Evolutionary conservation across 2,888 invertebrate species (phyloP).

Genomic region (Hirtodrosophila alboralis): DNA sequence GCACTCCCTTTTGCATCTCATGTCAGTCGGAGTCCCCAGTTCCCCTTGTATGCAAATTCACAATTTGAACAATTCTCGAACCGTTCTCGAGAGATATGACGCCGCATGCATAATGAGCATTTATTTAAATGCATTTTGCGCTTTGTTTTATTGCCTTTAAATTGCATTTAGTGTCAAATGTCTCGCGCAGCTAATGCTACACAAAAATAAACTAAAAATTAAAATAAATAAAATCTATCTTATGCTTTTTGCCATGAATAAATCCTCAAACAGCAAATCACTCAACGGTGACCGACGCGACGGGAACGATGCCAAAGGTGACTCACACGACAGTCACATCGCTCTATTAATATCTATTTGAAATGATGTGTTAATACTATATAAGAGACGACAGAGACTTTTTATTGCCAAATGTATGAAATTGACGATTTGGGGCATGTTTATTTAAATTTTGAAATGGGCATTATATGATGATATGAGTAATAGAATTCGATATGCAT

Average conservation of each 20-base stretch:
- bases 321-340: constrained; percentile 46
- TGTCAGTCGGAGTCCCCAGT: constrained; percentile 18
- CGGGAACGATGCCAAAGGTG: constrained; percentile 61
- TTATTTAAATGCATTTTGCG: constrained; percentile 70
- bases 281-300: constrained; percentile 55
- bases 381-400: constrained; percentile 30
- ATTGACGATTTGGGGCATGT: constrained; percentile 49
- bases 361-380: constrained; percentile 34
- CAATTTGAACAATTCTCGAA: constrained; percentile 56
- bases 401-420: constrained; percentile 26
- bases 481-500: constrained; percentile 17
- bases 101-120: constrained; percentile 76
- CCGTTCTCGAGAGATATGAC: constrained; percentile 75
- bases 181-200: constrained; percentile 59
- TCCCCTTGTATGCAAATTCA: constrained; percentile 62
- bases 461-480: constrained; percentile 18
- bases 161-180: constrained; percentile 78
- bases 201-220: neutral
- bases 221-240: neutral
- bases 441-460: constrained; percentile 27
- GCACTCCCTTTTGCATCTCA: constrained; percentile 65
- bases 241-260: constrained; percentile 49
- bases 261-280: constrained; percentile 69
- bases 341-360: constrained; percentile 40
- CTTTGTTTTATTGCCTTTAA: constrained; percentile 76